Base-by-base conservation (phyloP, 1,140 invertebrate species). In the Bombyx mandarina region DNA sequence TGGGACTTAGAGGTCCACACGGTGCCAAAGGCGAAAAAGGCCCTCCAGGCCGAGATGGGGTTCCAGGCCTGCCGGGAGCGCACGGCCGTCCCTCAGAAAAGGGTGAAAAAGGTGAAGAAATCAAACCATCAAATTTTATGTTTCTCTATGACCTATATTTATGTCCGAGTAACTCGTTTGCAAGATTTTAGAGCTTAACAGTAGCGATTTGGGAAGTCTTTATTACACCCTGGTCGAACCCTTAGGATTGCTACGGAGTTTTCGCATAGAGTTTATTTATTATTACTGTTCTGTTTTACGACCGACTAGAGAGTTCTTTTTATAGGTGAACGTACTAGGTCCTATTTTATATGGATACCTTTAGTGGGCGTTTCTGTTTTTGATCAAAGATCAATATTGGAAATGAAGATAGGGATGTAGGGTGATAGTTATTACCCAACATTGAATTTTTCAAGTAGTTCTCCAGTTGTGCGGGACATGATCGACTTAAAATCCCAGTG, bases 61-160 rank as follows among this genome's bases (percentile, higher is more conserved):
- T 68, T 42, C 77, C 83, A 57, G 83, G 83, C 8, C 60, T 83
- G 9, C 83, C 88, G 6, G 89, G 89, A 63, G 69, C 86, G 7
- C 78, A 88, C 63, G 88, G 89, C 45, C 88, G 82, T 45, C 83
- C 88, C 55, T 88, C 89, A 1, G 84, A 89, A 70, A 89, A 89
- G 67, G 89, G 89, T 22, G 89, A 90, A 70, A 89, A 89, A 82
- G 89, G 89, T 79, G 87, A 83, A 67, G 73, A 82, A 76, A 79
- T 72, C 79, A 63, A 72, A 74, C 79, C 81, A 82, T 84, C 73
- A 86, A 86, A 84, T 82, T 86, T 86, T 84, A 86, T 84, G 75
- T 75, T 73, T 65, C 72, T 73, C 69, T 77, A 78, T 78, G 67
- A 75, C 71, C 72, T 67, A 75, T 80, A 84, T 84, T 84, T 86